phyloP scores from a whole-genome alignment of 2,113 vertebrate species.

The Promerops cafer region DNA sequence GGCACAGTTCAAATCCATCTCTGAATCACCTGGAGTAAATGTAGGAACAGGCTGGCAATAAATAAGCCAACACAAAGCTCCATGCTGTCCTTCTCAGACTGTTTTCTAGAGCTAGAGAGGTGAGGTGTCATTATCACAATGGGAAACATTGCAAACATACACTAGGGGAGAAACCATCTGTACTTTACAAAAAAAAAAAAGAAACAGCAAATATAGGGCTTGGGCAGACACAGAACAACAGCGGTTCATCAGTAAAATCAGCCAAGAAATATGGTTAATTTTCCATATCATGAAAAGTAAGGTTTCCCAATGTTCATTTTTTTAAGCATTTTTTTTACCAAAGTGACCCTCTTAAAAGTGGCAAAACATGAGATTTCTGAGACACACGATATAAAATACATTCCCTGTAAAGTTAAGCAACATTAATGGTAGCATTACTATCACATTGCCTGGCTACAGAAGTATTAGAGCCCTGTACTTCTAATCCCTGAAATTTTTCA shows the following conservation, averaged over 20 bases:
- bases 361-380: background rate
- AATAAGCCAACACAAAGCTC: background rate
- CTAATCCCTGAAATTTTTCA: slow-evolving; percentile 11
- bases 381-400: background rate
- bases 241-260: background rate
- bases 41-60: background rate
- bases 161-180: background rate
- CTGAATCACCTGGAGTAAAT: background rate
- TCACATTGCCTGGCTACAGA: background rate
- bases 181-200: background rate
- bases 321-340: background rate
- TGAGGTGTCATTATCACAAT: background rate
- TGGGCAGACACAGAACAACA: background rate
- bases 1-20: background rate
- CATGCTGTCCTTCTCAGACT: background rate
- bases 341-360: background rate
- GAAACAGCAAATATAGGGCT: background rate
- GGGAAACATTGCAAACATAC: background rate
- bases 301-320: background rate
- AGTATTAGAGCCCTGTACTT: background rate
- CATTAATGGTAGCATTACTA: background rate
- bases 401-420: background rate
- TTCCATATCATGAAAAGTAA: background rate
- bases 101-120: background rate
- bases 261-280: background rate